These are phyloP conservation scores for Anas bahamensis DNA, from an alignment of 2,797 vertebrate species.

Conservation along the genomic window DNA sequence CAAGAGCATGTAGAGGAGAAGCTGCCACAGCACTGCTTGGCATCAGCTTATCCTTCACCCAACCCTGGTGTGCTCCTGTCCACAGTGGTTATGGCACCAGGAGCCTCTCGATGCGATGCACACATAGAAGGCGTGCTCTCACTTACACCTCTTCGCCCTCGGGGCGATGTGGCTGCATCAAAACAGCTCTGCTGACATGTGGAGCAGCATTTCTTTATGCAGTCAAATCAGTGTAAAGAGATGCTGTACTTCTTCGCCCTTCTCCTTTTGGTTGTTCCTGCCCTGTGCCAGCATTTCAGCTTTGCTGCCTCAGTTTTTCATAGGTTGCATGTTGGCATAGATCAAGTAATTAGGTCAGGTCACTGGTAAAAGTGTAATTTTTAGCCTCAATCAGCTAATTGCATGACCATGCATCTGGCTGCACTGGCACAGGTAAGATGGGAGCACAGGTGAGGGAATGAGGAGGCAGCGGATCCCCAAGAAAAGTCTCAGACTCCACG, in stretches of 20 bases:
- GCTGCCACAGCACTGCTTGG: too few species aligned
- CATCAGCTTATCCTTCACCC: not conserved
- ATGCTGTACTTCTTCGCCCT: not conserved
- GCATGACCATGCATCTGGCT: not conserved
- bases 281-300: not conserved
- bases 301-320: not conserved
- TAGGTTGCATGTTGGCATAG: not conserved
- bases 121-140: fast-evolving
- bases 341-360: not conserved
- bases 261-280: not conserved
- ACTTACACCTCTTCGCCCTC: not conserved
- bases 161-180: not conserved
- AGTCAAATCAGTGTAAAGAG: not conserved
- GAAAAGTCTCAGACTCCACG: not conserved
- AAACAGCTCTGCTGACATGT: too few species aligned
- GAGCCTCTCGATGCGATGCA: not conserved
- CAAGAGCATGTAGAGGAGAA: not conserved
- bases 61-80: fast-evolving
- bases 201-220: too few species aligned
- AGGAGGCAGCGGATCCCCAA: not conserved
- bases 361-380: not conserved
- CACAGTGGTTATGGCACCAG: not conserved
- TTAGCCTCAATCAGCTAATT: not conserved
- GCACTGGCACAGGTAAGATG: not conserved
- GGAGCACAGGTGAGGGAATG: not conserved